phyloP scores from a whole-genome alignment of 2,888 invertebrate genomes.

The Iselma pallidipennis region DNA sequence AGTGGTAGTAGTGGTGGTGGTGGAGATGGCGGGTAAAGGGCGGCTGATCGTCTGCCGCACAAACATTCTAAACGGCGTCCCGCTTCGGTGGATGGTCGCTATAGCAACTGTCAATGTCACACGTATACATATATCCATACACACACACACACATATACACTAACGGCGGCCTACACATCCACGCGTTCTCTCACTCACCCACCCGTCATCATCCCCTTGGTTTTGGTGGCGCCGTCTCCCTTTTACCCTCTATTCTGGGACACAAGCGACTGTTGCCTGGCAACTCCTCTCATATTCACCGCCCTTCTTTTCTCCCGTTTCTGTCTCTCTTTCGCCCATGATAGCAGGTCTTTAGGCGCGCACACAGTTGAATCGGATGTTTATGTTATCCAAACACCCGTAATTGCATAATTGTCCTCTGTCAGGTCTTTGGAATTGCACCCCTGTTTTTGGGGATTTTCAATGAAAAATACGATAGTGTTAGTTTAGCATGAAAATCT shows the following conservation, averaged over 20 bases:
- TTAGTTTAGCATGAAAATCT: neutral
- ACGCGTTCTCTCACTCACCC: slow-evolving; percentile 42
- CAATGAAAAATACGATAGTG: neutral
- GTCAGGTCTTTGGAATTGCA: slow-evolving; percentile 33
- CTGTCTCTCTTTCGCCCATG: slow-evolving; percentile 10
- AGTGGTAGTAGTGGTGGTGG: neutral
- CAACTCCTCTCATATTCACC: slow-evolving; percentile 37
- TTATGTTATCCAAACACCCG: slow-evolving; percentile 42
- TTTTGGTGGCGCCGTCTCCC: neutral
- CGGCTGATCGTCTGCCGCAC: slow-evolving; percentile 27
- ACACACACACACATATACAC: slow-evolving; percentile 35
- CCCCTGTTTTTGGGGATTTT: slow-evolving; percentile 8
- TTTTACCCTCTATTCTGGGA: neutral
- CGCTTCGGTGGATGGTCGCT: slow-evolving; percentile 34
- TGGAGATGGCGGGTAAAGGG: slow-evolving; percentile 2
- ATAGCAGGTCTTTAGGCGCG: slow-evolving; percentile 11
- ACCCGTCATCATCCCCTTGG: slow-evolving; percentile 31
- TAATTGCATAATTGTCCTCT: slow-evolving; percentile 40
- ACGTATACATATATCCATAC: too few relatives aligned
- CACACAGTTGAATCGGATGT: slow-evolving; percentile 34
- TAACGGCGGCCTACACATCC: slow-evolving; percentile 41
- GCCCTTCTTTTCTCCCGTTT: neutral
- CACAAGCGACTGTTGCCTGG: slow-evolving; percentile 39
- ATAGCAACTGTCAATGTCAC: slow-evolving; percentile 46
- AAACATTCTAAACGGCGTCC: slow-evolving; percentile 41